These are phyloP conservation scores for Cataglyphis livida DNA, from an alignment of 2,888 invertebrate genomes.

Conservation along the genomic window DNA sequence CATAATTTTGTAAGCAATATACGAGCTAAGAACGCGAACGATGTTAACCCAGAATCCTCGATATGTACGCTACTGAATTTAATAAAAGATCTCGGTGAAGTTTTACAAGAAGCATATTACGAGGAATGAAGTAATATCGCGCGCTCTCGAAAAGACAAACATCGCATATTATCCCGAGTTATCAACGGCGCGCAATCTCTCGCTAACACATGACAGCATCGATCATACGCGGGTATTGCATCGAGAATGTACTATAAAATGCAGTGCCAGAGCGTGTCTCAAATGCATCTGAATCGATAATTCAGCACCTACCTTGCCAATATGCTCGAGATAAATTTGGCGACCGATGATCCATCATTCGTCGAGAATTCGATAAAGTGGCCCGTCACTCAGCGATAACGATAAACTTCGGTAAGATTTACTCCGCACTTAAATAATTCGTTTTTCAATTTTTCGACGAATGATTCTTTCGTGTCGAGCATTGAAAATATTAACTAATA, in stretches of 20 bases:
- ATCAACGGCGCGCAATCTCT: conserved; percentile 44
- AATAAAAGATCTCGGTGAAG: conserved; percentile 36
- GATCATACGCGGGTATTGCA: conserved; percentile 59
- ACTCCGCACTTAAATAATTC: conserved; percentile 26
- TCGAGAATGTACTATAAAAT: conserved; percentile 43
- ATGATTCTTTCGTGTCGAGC: background rate
- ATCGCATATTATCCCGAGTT: conserved; percentile 45
- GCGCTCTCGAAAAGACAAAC: conserved; percentile 13
- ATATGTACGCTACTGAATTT: conserved; percentile 10
- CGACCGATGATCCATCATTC: conserved; percentile 70
- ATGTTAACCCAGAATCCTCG: conserved; percentile 33
- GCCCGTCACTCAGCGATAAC: conserved; percentile 41
- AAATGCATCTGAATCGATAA: conserved; percentile 72
- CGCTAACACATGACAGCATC: conserved; percentile 56
- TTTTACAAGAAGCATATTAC: conserved; percentile 9
- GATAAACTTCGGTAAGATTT: conserved; percentile 62
- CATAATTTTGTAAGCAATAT: conserved; percentile 21
- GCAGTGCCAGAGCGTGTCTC: conserved; percentile 53
- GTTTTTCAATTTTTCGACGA: conserved; percentile 31
- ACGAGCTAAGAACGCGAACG: conserved; percentile 24
- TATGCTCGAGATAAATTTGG: conserved; percentile 68
- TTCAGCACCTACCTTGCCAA: conserved; percentile 59
- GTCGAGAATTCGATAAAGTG: conserved; percentile 65
- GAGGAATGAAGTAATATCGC: conserved; percentile 46
- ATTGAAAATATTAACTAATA: conserved; percentile 15